These are phyloP conservation scores for Microplitis deprimator DNA, from an alignment of 2,888 invertebrate species.

Conservation along the genomic window DNA sequence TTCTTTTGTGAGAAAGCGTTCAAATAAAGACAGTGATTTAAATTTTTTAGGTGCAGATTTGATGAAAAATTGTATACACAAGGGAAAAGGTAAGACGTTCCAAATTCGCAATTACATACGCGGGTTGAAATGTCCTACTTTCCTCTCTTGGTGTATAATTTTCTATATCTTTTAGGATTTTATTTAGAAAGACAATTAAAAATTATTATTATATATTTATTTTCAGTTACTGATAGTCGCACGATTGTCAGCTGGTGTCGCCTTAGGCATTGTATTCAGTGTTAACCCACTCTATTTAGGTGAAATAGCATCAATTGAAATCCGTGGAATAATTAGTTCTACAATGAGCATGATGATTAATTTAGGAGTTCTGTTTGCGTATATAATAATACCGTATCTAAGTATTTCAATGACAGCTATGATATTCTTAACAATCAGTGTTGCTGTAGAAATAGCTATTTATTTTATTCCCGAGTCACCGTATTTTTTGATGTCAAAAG, in stretches of 20 bases:
- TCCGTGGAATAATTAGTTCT: conserved; percentile 76
- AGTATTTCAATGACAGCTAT: conserved; percentile 54
- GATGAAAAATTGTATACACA: too few relatives aligned
- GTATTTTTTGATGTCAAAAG: conserved; percentile 62
- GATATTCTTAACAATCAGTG: conserved; percentile 63
- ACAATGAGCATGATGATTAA: conserved; percentile 74
- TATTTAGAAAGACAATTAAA: neutral
- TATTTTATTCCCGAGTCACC: conserved; percentile 74
- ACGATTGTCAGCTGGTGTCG: conserved; percentile 54
- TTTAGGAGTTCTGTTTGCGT: conserved; percentile 60
- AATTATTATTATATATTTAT: neutral
- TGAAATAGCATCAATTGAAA: conserved; percentile 54
- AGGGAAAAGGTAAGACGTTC: too few relatives aligned
- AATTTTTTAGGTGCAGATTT: too few relatives aligned
- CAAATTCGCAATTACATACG: too few relatives aligned
- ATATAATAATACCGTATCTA: conserved; percentile 57
- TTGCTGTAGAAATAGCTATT: conserved; percentile 64
- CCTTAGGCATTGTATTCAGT: conserved; percentile 51
- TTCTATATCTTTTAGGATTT: neutral
- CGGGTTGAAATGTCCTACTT: too few relatives aligned
- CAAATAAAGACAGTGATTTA: too few relatives aligned
- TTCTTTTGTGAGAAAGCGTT: too few relatives aligned
- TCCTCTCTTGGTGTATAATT: too few relatives aligned
- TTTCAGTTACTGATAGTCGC: conserved; percentile 56
- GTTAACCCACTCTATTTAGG: conserved; percentile 57